Conservation (phyloP, 1,140 invertebrate species). For the Oncopeltus fasciatus region DNA sequence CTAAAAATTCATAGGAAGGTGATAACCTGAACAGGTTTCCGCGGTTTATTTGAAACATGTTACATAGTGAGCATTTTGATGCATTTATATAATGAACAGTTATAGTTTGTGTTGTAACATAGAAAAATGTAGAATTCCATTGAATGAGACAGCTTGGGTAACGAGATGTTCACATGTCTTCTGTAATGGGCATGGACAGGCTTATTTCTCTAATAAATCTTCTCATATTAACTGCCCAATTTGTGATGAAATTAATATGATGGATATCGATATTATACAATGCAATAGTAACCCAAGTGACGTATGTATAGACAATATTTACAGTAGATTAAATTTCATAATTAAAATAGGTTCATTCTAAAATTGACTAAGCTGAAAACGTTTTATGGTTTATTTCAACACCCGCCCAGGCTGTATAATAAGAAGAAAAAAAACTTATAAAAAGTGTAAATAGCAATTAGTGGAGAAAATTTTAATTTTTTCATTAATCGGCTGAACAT, state of each 20-base stretch:
- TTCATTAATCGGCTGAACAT: no score
- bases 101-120: slow-evolving; percentile 13
- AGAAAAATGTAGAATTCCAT: slow-evolving; percentile 1
- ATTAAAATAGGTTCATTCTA: background rate
- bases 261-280: slow-evolving; percentile 12
- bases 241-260: slow-evolving; percentile 15
- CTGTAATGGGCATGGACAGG: slow-evolving; percentile 15
- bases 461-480: no score
- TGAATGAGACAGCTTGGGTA: slow-evolving; percentile 10
- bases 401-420: no score
- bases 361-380: no score
- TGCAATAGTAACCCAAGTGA: slow-evolving; percentile 14
- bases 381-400: no score
- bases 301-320: background rate
- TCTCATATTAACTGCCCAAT: slow-evolving; percentile 16
- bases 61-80: no score
- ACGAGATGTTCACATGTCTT: slow-evolving; percentile 18
- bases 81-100: slow-evolving; percentile 10
- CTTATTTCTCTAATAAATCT: slow-evolving; percentile 8
- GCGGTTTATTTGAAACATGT: no score
- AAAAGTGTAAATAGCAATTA: no score
- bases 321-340: background rate
- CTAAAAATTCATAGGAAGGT: no score
- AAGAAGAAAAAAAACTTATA: no score
- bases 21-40: no score